phyloP scores from a whole-genome alignment of 1,140 invertebrate genomes.

The Tetramorium simillimum region DNA sequence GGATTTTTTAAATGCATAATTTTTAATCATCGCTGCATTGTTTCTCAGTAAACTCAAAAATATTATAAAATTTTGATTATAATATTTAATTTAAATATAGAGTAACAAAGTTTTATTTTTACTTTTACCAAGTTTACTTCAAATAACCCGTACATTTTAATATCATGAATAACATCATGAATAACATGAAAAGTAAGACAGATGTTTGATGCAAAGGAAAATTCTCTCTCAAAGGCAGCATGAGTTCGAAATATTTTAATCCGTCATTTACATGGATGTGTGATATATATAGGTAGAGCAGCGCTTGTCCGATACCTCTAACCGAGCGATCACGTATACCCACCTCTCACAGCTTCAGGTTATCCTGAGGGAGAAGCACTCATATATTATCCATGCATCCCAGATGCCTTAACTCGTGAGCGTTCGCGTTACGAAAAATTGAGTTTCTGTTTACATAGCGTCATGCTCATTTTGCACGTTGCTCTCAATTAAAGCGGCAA shows the following conservation, averaged over 20 bases:
- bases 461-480: not conserved
- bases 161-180: slow-evolving; percentile 2
- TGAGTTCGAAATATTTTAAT: slow-evolving; percentile 2
- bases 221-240: not conserved
- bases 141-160: not conserved
- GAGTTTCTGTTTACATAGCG: not conserved
- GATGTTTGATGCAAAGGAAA: not conserved
- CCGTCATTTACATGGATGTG: not conserved
- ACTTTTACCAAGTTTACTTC: not conserved
- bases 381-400: slow-evolving; percentile 11
- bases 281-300: not conserved
- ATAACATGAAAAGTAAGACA: not conserved
- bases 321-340: slow-evolving; percentile 9
- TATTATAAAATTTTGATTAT: not conserved
- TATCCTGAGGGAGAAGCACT: not conserved
- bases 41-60: too few species aligned
- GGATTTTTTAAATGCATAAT: too few species aligned
- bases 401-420: not conserved
- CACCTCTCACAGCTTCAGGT: not conserved
- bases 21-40: too few species aligned
- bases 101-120: not conserved
- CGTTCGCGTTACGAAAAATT: not conserved
- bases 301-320: not conserved
- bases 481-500: slow-evolving; percentile 9
- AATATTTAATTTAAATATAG: not conserved